These are phyloP conservation scores for Acanthornis magna DNA, from an alignment of 2,797 vertebrate species.

Conservation along the genomic window DNA sequence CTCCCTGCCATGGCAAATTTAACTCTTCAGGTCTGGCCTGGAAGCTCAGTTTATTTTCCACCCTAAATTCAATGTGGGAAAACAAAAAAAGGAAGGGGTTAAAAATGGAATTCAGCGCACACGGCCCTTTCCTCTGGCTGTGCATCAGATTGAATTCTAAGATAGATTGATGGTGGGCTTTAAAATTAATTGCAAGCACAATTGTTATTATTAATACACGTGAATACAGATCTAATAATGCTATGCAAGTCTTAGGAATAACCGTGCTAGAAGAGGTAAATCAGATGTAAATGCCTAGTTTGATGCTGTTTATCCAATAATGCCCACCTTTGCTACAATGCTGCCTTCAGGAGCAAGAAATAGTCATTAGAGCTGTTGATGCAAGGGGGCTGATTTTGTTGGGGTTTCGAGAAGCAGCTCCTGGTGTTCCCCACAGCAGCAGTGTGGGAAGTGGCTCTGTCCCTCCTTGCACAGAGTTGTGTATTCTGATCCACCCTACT, in stretches of 20 bases:
- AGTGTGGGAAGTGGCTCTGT: neutral
- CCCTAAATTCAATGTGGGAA: neutral
- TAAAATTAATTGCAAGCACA: constrained; percentile 64
- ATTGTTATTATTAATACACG: constrained; percentile 61
- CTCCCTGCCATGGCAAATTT: neutral
- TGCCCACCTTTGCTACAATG: neutral
- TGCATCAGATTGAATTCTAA: constrained; percentile 53
- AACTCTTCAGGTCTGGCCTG: neutral
- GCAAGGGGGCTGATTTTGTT: neutral
- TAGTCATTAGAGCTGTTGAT: neutral
- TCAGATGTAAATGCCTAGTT: neutral
- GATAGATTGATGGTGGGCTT: constrained; percentile 61
- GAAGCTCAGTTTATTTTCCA: neutral
- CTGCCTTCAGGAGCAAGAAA: neutral
- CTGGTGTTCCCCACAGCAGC: neutral
- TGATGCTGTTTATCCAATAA: neutral
- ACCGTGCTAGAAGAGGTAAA: neutral
- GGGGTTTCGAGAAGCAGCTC: neutral
- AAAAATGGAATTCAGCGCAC: neutral
- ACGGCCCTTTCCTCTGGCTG: constrained; percentile 17
- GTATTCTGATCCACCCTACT: neutral
- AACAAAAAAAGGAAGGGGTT: constrained; percentile 13
- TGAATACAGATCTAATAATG: neutral
- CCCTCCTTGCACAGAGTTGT: neutral
- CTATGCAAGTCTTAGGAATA: neutral